Percentiles rank a stretch among this genome's conserved stretches.
phyloP scores from a whole-genome alignment of 2,113 vertebrate species.

The Bombycilla garrulus region DNA sequence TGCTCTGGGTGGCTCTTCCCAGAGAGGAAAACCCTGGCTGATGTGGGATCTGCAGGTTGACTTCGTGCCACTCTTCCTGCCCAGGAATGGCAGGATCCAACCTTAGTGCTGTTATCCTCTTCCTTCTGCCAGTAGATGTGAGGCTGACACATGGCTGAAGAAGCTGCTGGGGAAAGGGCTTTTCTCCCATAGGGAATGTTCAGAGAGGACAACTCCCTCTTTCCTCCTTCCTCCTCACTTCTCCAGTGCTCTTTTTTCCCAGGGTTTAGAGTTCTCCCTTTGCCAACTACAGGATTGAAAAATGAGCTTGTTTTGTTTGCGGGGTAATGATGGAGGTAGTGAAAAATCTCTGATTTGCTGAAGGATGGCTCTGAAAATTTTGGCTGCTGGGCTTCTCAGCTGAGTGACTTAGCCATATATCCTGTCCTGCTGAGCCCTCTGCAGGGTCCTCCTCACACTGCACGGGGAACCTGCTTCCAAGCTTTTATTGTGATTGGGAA shows the following conservation, averaged over 20 bases:
- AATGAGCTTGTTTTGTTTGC: background rate
- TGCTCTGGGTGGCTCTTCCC: background rate
- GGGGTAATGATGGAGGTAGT: background rate
- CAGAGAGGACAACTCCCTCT: background rate
- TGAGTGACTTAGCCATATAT: background rate
- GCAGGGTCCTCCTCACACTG: slow-evolving; percentile 12
- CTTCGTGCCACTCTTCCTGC: background rate
- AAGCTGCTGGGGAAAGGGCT: background rate
- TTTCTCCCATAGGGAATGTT: background rate
- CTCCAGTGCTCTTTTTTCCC: background rate
- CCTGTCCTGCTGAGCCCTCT: slow-evolving; percentile 38
- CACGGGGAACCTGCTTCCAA: background rate
- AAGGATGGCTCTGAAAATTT: background rate
- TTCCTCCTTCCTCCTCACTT: background rate
- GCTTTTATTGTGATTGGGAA: accelerated
- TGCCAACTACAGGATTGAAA: background rate
- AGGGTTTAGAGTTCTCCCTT: background rate
- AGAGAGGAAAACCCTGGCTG: background rate
- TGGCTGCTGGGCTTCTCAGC: background rate
- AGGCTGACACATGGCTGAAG: background rate
- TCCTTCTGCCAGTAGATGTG: background rate
- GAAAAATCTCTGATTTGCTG: background rate
- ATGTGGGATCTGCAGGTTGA: background rate
- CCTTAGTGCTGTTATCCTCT: background rate
- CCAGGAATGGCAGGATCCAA: background rate